phyloP scores from a whole-genome alignment of 2,113 vertebrate species.

The Hassar affinis region DNA sequence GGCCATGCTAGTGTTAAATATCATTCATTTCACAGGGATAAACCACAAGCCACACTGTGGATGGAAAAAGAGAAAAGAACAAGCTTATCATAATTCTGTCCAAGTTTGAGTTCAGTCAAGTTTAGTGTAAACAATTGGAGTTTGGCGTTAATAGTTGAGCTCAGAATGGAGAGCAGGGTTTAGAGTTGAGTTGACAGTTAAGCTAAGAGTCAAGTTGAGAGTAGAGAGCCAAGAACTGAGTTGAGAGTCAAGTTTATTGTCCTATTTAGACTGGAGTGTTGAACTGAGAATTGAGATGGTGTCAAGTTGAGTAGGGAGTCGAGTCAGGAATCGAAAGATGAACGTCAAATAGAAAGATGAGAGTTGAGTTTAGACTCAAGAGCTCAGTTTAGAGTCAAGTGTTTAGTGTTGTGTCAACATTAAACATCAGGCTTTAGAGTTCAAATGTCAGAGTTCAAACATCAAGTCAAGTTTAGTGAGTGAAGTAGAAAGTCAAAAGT shows the following conservation, averaged over 20 bases:
- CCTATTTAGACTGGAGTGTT: no score
- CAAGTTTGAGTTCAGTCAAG: not conserved
- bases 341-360: no score
- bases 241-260: not conserved
- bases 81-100: slow-evolving; percentile 49
- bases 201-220: not conserved
- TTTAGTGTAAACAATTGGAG: no score
- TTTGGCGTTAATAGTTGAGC: not conserved
- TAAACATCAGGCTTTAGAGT: not conserved
- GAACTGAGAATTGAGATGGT: no score
- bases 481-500: not conserved
- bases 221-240: not conserved
- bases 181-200: not conserved
- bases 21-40: slow-evolving; percentile 27
- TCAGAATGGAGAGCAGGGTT: not conserved
- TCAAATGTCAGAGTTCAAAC: not conserved
- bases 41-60: not conserved
- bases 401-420: not conserved
- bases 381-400: not conserved
- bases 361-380: not conserved
- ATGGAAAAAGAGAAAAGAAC: slow-evolving; percentile 39
- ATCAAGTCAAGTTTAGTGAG: not conserved
- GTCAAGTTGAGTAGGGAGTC: no score
- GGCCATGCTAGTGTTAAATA: slow-evolving; percentile 60
- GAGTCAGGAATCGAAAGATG: no score